Percentiles rank a stretch among this genome's conserved stretches.
Evolutionary conservation across 2,797 vertebrate species (phyloP).

Genomic region (Sebastes baramenuke): DNA sequence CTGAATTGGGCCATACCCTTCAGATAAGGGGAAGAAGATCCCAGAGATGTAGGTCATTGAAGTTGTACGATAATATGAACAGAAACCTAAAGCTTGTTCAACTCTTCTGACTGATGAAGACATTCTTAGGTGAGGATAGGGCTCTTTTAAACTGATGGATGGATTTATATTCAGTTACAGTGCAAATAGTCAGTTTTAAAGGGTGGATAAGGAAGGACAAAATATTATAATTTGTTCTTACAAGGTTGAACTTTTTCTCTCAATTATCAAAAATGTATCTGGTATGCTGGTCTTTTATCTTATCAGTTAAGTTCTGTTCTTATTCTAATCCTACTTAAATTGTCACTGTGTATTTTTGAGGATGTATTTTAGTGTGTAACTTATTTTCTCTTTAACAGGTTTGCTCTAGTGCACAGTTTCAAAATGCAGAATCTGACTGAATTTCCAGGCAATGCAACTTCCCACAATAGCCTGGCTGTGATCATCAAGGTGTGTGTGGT

Average conservation of each 20-base stretch:
- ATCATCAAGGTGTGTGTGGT: conserved; percentile 79
- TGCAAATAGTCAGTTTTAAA: neutral
- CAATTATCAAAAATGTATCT: neutral
- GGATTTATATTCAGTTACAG: neutral
- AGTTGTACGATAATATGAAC: conserved; percentile 1
- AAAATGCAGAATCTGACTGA: conserved; percentile 77
- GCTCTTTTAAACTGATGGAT: neutral
- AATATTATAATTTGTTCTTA: neutral
- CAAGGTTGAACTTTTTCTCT: neutral
- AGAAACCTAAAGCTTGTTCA: neutral
- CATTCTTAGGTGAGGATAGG: conserved; percentile 1
- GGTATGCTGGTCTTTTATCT: neutral
- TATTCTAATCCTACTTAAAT: neutral
- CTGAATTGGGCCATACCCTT: too few species aligned
- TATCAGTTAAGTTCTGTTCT: neutral
- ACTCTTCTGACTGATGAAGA: neutral
- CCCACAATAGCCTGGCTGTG: conserved; percentile 48
- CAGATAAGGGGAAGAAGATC: neutral
- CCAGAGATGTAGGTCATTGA: neutral
- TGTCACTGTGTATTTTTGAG: neutral
- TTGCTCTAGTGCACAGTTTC: neutral
- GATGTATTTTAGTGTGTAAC: neutral
- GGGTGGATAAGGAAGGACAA: neutral
- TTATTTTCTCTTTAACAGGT: conserved; percentile 20
- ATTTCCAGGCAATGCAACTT: conserved; percentile 55